Evolutionary conservation across 92 coral and sea anemone species (phyloP).

Genomic region (Zoanthus solanderi): DNA sequence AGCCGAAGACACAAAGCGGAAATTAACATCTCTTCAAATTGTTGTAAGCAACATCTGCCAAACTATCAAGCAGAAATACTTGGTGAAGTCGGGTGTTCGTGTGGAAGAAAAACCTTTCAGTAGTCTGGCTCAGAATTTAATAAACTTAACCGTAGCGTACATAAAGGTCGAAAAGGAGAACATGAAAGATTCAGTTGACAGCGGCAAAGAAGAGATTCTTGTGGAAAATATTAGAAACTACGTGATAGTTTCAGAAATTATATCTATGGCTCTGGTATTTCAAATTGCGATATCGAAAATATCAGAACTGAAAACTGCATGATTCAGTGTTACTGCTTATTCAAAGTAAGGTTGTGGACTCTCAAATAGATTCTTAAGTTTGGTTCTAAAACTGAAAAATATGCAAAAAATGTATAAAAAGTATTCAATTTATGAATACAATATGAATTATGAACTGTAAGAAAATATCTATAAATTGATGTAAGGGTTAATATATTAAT

Average conservation of each 20-base stretch:
- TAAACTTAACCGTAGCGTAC: background rate
- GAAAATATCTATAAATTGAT: too few species aligned
- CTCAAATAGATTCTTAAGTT: too few species aligned
- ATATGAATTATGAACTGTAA: too few species aligned
- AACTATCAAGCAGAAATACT: background rate
- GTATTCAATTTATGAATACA: too few species aligned
- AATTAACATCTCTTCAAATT: background rate
- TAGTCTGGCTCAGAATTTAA: background rate
- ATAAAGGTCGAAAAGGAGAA: slow-evolving; percentile 2
- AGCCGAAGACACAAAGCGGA: background rate
- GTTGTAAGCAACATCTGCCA: slow-evolving; percentile 1
- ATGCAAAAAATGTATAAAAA: too few species aligned
- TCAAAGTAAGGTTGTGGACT: too few species aligned
- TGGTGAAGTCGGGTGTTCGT: background rate
- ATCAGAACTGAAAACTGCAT: background rate
- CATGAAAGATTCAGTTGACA: slow-evolving; percentile 13
- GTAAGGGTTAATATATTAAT: too few species aligned
- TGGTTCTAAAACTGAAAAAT: too few species aligned
- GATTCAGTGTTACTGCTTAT: too few species aligned
- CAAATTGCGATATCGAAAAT: background rate
- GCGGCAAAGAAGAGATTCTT: slow-evolving; percentile 8
- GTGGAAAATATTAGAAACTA: slow-evolving; percentile 25
- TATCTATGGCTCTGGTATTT: background rate
- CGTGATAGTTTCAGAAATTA: slow-evolving; percentile 24
- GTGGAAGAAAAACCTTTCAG: background rate